phyloP scores from a whole-genome alignment of 2,888 invertebrate species.

The Melipona bicolor region DNA sequence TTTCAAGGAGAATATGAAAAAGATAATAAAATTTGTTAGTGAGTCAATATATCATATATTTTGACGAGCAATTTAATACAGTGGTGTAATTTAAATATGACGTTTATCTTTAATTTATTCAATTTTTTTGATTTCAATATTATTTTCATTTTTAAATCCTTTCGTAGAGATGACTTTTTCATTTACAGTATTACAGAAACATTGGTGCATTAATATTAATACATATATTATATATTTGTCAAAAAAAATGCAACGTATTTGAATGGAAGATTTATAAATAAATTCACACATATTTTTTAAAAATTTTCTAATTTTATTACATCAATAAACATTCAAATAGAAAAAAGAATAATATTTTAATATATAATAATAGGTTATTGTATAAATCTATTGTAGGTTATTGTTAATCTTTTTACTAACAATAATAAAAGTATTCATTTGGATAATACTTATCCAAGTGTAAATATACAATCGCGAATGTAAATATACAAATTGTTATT shows the following conservation, averaged over 20 bases:
- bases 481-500: background rate
- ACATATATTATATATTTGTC: background rate
- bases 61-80: background rate
- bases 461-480: background rate
- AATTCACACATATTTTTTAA: background rate
- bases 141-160: background rate
- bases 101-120: slow-evolving; percentile 1
- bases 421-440: background rate
- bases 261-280: background rate
- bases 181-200: background rate
- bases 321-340: background rate
- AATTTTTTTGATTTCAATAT: background rate
- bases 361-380: background rate
- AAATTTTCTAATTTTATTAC: background rate
- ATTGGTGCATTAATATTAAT: background rate
- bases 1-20: slow-evolving; percentile 15
- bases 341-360: background rate
- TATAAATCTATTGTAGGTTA: background rate
- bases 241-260: background rate
- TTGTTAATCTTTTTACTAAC: background rate
- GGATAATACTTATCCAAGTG: background rate
- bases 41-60: background rate
- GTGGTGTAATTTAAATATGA: background rate
- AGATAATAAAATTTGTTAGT: background rate
- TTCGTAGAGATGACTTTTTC: background rate